Evolutionary conservation across 1,140 invertebrate genomes (phyloP).

Genomic region (Geopemphigus sp.): DNA sequence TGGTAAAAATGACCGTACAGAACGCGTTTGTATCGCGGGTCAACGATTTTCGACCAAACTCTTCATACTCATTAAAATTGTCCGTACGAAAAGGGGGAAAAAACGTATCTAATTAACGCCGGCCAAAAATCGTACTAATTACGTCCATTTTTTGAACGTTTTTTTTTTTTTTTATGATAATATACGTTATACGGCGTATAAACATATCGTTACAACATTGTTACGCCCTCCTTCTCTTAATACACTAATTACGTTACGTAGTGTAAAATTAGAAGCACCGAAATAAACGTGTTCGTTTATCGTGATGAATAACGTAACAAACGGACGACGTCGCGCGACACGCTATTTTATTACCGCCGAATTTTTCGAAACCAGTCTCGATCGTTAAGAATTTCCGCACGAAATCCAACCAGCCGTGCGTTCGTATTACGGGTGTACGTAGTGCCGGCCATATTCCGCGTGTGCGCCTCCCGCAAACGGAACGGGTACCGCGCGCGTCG

Average conservation of each 20-base stretch:
- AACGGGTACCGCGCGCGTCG: too few relatives aligned
- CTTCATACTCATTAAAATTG: neutral
- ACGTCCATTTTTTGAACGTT: neutral
- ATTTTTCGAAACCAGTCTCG: neutral
- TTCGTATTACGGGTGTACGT: too few relatives aligned
- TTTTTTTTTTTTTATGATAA: neutral
- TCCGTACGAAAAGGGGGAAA: too few relatives aligned
- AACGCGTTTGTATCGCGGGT: too few relatives aligned
- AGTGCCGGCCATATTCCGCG: too few relatives aligned
- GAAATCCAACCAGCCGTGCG: constrained; percentile 21
- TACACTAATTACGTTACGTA: neutral
- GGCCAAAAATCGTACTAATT: neutral
- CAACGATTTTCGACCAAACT: neutral
- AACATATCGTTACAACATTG: neutral
- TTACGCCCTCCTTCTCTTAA: neutral
- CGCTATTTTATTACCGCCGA: neutral
- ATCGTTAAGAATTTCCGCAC: constrained; percentile 5
- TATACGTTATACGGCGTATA: neutral
- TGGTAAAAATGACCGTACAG: too few relatives aligned
- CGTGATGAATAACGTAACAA: neutral
- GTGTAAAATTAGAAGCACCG: neutral
- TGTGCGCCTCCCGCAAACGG: too few relatives aligned
- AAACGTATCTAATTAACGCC: neutral
- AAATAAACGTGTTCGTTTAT: constrained; percentile 2
- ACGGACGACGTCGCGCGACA: neutral